A percentile compares a stretch with the other conserved stretches of the same genome.
Evolutionary conservation across 2,797 vertebrate species (phyloP).

Genomic region (Smutsia gigantea): DNA sequence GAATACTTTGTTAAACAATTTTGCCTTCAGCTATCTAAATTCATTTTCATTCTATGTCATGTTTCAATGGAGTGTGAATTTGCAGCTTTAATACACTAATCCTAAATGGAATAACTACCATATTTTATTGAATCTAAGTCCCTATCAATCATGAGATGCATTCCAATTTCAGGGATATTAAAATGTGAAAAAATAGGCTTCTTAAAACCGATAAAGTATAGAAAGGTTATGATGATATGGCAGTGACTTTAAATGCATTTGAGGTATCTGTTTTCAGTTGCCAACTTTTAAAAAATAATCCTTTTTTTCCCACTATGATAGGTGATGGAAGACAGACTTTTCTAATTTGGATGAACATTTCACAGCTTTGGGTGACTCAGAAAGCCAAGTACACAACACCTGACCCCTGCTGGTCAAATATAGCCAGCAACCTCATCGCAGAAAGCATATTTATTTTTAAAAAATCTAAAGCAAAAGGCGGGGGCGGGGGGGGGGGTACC

Average conservation of each 20-base stretch:
- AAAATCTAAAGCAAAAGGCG: constrained; percentile 7
- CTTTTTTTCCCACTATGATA: not conserved
- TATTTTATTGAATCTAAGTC: constrained; percentile 51
- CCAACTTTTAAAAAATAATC: not conserved
- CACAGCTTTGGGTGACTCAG: not conserved
- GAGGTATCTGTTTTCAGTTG: constrained; percentile 17
- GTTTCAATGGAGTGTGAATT: constrained; percentile 31
- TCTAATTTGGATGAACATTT: constrained; percentile 31
- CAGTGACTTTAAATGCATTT: constrained; percentile 4
- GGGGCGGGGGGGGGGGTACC: too few relatives aligned
- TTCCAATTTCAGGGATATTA: constrained; percentile 1
- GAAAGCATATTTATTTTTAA: not conserved
- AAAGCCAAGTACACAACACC: not conserved
- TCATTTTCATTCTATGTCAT: constrained; percentile 41
- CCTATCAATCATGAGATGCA: not conserved
- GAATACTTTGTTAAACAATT: constrained; percentile 40
- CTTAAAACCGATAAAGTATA: not conserved
- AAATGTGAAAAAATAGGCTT: constrained; percentile 6
- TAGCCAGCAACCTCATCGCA: not conserved
- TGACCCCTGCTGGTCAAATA: constrained; percentile 34
- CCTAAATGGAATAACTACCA: constrained; percentile 40
- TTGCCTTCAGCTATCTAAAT: constrained; percentile 26
- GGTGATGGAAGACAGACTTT: constrained; percentile 11
- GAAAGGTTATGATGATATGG: constrained; percentile 6
- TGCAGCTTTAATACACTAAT: constrained; percentile 24